phyloP scores from a whole-genome alignment of 1,140 invertebrate species.

The Leptopilina clavipes region DNA sequence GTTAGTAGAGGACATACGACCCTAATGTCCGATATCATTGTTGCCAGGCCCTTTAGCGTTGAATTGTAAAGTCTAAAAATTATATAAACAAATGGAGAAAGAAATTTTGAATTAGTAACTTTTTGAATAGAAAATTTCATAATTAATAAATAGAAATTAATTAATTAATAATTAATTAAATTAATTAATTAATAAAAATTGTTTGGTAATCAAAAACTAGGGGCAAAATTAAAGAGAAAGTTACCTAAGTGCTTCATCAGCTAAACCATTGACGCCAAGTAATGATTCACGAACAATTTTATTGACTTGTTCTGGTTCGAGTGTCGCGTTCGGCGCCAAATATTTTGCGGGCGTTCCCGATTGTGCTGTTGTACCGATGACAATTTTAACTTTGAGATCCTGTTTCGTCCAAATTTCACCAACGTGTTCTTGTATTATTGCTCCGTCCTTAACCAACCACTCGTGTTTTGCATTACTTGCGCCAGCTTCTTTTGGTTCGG shows the following conservation, averaged over 20 bases:
- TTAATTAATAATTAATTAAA: no score
- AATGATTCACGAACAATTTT: slow-evolving; percentile 79
- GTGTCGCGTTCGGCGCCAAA: slow-evolving; percentile 76
- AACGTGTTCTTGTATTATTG: slow-evolving; percentile 79
- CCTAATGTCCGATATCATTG: slow-evolving; percentile 86
- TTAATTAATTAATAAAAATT: no score
- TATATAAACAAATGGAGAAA: no score
- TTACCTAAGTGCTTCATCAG: slow-evolving; percentile 76
- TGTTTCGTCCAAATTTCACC: slow-evolving; percentile 77
- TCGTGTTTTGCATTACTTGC: slow-evolving; percentile 77
- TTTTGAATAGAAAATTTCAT: no score
- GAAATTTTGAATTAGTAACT: no score
- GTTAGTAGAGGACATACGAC: slow-evolving; percentile 85
- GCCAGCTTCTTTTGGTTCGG: slow-evolving; percentile 75
- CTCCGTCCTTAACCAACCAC: slow-evolving; percentile 85
- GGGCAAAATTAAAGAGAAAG: slow-evolving; percentile 14
- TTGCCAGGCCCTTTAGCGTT: slow-evolving; percentile 79
- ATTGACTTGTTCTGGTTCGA: slow-evolving; percentile 79
- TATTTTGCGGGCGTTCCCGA: slow-evolving; percentile 78
- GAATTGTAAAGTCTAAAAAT: slow-evolving; percentile 79
- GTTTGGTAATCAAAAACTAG: no score
- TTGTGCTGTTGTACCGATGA: slow-evolving; percentile 85
- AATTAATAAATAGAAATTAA: no score
- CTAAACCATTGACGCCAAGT: slow-evolving; percentile 78
- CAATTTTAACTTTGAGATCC: slow-evolving; percentile 75